Percentiles rank a stretch among this genome's conserved stretches.
Conservation (phyloP, 2,113 vertebrate species). For the Echinops telfairi region DNA sequence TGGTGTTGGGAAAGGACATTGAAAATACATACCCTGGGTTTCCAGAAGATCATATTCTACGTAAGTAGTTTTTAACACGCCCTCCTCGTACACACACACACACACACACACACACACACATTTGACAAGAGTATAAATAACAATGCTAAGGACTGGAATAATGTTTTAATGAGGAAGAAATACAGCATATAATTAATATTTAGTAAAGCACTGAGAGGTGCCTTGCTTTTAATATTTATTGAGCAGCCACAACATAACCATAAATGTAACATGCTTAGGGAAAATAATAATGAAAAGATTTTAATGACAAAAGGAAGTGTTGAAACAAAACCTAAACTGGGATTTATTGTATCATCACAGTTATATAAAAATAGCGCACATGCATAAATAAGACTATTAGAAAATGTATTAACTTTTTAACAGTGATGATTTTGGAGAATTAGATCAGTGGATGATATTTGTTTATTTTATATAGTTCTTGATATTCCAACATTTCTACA, state of each 20-base stretch:
- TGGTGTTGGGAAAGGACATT: too few relatives aligned
- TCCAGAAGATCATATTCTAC: too few relatives aligned
- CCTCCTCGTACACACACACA: too few relatives aligned
- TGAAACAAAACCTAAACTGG: neutral
- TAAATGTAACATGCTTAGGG: neutral
- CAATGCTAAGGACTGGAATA: neutral
- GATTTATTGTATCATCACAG: neutral
- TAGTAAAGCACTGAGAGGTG: neutral
- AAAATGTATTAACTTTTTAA: neutral
- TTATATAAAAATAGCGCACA: neutral
- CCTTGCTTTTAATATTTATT: neutral
- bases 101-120: too few relatives aligned
- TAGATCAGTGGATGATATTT: neutral
- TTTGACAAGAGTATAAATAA: neutral
- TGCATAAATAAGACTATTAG: neutral
- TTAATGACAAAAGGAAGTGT: neutral
- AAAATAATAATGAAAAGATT: conserved; percentile 15
- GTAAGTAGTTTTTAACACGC: too few relatives aligned
- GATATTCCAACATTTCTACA: conserved; percentile 12
- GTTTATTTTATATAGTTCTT: neutral
- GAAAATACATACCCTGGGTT: too few relatives aligned
- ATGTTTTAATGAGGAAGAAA: neutral
- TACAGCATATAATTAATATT: neutral
- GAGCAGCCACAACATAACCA: neutral
- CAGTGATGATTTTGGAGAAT: neutral